Conservation (phyloP, 2,113 vertebrate genomes). For the Dermatemys mawii region DNA sequence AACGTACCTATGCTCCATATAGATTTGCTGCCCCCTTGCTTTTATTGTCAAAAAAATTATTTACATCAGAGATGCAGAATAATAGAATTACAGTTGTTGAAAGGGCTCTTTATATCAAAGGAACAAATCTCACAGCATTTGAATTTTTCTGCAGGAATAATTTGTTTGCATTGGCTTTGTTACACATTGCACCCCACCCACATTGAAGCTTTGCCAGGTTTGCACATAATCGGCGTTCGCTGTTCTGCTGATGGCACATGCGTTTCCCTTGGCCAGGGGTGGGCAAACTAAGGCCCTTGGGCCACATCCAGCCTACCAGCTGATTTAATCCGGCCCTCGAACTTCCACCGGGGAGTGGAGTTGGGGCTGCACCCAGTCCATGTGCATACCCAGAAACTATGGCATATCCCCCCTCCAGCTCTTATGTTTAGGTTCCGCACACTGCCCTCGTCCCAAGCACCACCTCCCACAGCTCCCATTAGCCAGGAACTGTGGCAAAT, state of each 20-base stretch:
- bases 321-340: no score
- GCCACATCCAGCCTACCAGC: no score
- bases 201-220: background rate
- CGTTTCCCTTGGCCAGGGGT: background rate
- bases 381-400: no score
- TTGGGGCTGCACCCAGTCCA: no score
- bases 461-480: no score
- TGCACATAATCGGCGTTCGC: background rate
- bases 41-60: background rate
- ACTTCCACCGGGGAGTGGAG: no score
- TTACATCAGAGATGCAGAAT: background rate
- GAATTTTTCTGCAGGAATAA: background rate
- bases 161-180: fast-evolving
- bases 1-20: background rate
- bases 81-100: background rate
- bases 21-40: background rate
- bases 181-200: background rate
- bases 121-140: background rate
- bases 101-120: background rate
- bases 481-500: no score
- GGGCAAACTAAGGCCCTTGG: no score
- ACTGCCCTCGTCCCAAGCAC: no score
- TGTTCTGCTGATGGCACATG: background rate
- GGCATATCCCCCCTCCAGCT: no score
- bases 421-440: no score